phyloP scores from a whole-genome alignment of 2,113 vertebrate species.

The Phalacrocorax brasilianus region DNA sequence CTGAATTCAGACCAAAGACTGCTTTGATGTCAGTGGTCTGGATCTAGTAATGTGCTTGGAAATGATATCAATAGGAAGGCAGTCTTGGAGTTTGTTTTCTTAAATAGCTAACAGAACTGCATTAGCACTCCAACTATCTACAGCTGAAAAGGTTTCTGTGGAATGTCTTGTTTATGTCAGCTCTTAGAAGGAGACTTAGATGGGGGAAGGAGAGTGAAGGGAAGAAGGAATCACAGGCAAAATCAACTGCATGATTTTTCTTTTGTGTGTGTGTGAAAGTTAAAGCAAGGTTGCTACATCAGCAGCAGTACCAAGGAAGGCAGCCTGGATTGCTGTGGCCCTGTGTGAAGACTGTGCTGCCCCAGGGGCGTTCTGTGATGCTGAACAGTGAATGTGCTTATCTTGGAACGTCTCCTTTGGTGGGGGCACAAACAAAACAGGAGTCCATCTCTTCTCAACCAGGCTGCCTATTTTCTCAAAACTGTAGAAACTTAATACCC shows the following conservation, averaged over 20 bases:
- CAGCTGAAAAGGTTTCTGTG: background rate
- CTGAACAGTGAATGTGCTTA: background rate
- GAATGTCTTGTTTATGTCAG: background rate
- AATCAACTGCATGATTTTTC: background rate
- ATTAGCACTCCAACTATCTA: background rate
- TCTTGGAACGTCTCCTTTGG: background rate
- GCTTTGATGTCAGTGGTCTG: background rate
- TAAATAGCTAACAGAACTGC: background rate
- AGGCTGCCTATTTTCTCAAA: conserved; percentile 11
- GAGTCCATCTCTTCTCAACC: background rate
- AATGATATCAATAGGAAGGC: background rate
- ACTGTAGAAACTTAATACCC: background rate
- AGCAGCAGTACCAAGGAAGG: background rate
- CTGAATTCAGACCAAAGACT: background rate
- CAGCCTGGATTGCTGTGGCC: background rate
- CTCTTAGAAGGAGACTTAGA: background rate
- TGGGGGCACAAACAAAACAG: background rate
- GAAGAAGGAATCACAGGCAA: background rate
- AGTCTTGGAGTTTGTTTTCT: background rate
- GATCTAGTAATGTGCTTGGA: background rate
- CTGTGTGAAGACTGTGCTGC: background rate
- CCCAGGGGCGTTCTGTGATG: background rate
- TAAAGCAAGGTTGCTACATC: background rate
- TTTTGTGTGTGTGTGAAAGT: background rate
- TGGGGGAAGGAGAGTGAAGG: background rate